Base-by-base conservation (phyloP, 2,888 invertebrate species). In the Hirtodrosophila histrioides region DNA sequence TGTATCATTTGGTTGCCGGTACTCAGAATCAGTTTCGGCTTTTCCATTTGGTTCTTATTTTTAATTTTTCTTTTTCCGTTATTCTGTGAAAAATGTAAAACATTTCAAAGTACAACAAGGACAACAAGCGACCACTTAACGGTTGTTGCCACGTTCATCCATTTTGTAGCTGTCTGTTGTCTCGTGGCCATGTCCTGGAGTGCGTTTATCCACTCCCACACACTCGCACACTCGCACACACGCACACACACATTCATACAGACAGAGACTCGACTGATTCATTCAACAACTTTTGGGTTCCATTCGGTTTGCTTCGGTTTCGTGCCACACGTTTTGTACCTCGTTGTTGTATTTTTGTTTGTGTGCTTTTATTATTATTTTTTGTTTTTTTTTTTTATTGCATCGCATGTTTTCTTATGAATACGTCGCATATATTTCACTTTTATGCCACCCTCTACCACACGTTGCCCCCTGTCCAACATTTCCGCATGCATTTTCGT, bases 91-190 rank as follows among this genome's bases (percentile, higher is more conserved):
- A 83, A 86, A 87, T 87, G 82, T 87, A 85, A 81, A 82, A 78
- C 87, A 82, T 87, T 82, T 85, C 68, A 78, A 85, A 75, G 68
- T 65, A 83, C 84, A 85, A 75, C 69, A 79, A 86, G 76, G 69
- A 75, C 88, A 88, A 84, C 86, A 78, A 69, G 78, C 85, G 87
- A 87, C 78, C 88, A 85, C 87, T 87, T 82, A 87, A 87, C 87
- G 82, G 60, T 87, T 87, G 82, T 85, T 82, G 88, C 87, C 82
- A 81, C 86, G 69, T 80, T 81, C 85, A 80, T 77, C 70, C 73
- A 69, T 84, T 86, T 81, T 86, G 87, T 84, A 73, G 70, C 74
- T 65, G 51, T 61, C 67, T 48, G 61, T 63, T 75, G 75, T 78
- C 75, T 56, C 51, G 60, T 65, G 69, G 58, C 53, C 70, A 44